Base-by-base conservation (phyloP, 2,888 invertebrate species). In the Spilosoma lubricipeda region DNA sequence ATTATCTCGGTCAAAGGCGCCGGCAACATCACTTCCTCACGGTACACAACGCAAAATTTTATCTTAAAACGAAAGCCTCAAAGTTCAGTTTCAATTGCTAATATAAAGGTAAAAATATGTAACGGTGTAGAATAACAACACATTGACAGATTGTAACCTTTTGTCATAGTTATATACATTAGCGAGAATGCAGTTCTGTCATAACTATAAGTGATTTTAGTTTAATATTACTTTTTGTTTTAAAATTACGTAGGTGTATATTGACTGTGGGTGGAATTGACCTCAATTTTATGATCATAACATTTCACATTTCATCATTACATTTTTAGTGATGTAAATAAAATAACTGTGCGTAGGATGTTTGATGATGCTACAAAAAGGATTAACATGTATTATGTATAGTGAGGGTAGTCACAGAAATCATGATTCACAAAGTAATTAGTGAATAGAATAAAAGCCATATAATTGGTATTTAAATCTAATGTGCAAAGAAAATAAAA, bases 1-100 rank as follows among this genome's bases (percentile, higher is more conserved):
- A 91, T 93, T 95, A 95, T 95, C 95, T 94, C 92, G 89, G 91
- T 94, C 95, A 95, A 95, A 95, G 93, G 90, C 92, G 93, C 95
- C 95, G 94, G 85, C 94, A 85, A 89, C 88, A 80, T 85, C 82
- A 81, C 74, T 81, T 84, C 82, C 77, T 70, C 45, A 79, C 70
- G n/a, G 48, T 70, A 72, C 27, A 74, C 84, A 85, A 72, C 83
- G 56, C 74, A 85, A 39, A 30, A 72, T 67, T 30, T 52, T 74
- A 87, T 89, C 83, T 78, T 89, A 87, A 63, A 0, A 0, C 9
- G 1, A 13, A 56, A 3, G 33, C 82, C 13, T 30, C 86, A 90
- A 81, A 83, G 86, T 74, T 79, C 71, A 69, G 64, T 79, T 81
- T 86, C 56, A 67, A 33, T 33, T 39, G 39, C 36, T 67, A 69